Conservation (phyloP, 2,113 vertebrate genomes). For the Chionomys nivalis region DNA sequence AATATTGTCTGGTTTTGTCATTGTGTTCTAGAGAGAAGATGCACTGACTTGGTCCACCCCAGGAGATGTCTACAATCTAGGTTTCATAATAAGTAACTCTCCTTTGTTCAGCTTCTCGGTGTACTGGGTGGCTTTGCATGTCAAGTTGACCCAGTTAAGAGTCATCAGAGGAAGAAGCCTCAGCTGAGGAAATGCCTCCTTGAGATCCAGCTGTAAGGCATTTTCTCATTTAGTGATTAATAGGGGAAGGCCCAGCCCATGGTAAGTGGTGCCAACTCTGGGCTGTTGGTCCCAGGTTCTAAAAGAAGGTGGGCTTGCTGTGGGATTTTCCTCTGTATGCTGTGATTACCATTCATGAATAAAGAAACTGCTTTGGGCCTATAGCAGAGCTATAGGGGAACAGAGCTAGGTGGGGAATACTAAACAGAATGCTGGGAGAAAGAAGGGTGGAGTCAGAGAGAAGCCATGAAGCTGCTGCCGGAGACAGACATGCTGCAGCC, state of each 20-base stretch:
- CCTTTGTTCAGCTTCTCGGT: background rate
- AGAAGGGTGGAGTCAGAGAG: no score
- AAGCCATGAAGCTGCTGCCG: no score
- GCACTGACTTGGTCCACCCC: background rate
- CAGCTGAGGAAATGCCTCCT: background rate
- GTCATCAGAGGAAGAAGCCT: background rate
- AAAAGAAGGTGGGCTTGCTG: background rate
- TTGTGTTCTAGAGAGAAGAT: background rate
- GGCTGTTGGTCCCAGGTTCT: background rate
- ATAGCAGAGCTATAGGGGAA: no score
- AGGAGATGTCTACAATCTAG: background rate
- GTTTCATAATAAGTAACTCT: background rate
- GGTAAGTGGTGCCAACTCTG: background rate
- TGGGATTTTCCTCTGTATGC: no score
- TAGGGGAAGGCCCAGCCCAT: background rate
- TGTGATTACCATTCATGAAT: no score
- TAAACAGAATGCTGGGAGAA: no score
- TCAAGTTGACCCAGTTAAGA: background rate
- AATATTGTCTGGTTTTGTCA: background rate
- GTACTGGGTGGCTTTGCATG: background rate
- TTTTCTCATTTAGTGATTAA: background rate
- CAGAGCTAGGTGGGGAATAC: no score
- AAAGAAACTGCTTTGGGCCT: no score
- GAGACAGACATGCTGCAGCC: no score
- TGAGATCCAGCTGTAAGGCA: background rate